Conservation (phyloP, 2,888 invertebrate species). For the Epicampocera succincta region DNA sequence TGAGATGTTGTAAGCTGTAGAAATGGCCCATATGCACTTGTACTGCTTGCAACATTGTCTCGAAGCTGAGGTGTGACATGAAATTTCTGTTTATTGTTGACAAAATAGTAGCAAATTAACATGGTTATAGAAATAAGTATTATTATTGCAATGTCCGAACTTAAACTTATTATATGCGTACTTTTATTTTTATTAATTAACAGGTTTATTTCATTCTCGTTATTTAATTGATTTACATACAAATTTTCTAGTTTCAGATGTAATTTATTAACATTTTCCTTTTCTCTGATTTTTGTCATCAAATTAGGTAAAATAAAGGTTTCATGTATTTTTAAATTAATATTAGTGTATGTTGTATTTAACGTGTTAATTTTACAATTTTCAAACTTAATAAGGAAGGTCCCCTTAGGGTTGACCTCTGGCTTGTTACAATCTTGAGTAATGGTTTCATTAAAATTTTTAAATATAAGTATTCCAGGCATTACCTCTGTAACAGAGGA, state of each 20-base stretch:
- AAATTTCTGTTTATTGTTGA: not conserved
- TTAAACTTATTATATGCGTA: not conserved
- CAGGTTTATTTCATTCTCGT: not conserved
- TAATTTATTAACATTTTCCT: not conserved
- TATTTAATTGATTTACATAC: not conserved
- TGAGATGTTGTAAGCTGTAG: not conserved
- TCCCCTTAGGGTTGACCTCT: constrained; percentile 45
- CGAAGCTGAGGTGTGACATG: too few relatives aligned
- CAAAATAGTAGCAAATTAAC: not conserved
- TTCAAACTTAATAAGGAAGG: constrained; percentile 5
- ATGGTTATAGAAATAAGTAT: not conserved
- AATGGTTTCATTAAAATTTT: constrained; percentile 23
- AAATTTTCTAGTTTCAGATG: not conserved
- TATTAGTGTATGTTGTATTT: constrained; percentile 55
- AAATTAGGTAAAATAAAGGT: constrained; percentile 58
- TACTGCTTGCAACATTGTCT: too few relatives aligned
- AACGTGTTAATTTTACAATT: constrained; percentile 48
- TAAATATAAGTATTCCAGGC: not conserved
- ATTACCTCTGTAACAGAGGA: not conserved
- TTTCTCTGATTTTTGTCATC: constrained; percentile 48
- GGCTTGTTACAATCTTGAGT: constrained; percentile 42
- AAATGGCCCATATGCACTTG: too few relatives aligned
- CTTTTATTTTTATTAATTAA: not conserved
- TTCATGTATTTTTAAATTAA: constrained; percentile 51
- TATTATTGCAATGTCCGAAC: not conserved